phyloP scores from a whole-genome alignment of 1,140 invertebrate species.

The Tetraneura akinire region DNA sequence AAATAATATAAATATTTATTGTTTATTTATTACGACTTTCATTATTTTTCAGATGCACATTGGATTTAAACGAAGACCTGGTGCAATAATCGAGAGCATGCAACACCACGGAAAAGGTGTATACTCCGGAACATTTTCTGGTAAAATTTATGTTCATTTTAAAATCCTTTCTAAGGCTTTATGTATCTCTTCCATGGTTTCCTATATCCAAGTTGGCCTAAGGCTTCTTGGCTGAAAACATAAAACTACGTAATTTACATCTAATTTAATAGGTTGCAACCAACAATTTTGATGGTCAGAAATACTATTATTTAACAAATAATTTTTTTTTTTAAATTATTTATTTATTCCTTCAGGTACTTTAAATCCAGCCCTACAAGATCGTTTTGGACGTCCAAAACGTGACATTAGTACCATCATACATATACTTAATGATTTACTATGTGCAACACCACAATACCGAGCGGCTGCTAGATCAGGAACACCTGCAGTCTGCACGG shows the following conservation, averaged over 20 bases:
- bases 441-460: slow-evolving; percentile 78
- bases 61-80: slow-evolving; percentile 62
- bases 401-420: slow-evolving; percentile 92
- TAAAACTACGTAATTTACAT: slow-evolving; percentile 24
- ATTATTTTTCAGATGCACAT: slow-evolving; percentile 53
- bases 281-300: background rate
- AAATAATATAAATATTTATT: no score
- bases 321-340: background rate
- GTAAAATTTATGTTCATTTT: slow-evolving; percentile 52
- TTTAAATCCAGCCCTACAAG: slow-evolving; percentile 89
- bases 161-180: slow-evolving; percentile 44
- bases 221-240: slow-evolving; percentile 48
- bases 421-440: slow-evolving; percentile 90
- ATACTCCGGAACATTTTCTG: slow-evolving; percentile 71
- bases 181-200: slow-evolving; percentile 48
- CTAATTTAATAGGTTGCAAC: slow-evolving; percentile 30
- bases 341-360: slow-evolving; percentile 68
- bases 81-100: slow-evolving; percentile 89
- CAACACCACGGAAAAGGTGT: slow-evolving; percentile 89
- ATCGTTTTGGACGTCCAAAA: slow-evolving; percentile 84
- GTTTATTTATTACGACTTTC: slow-evolving; percentile 25
- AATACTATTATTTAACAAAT: background rate
- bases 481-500: slow-evolving; percentile 42
- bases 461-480: slow-evolving; percentile 58
- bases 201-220: slow-evolving; percentile 23